A percentile compares a stretch with the other conserved stretches of the same genome.
These are phyloP conservation scores for Ariopsis seemanni DNA, from an alignment of 2,113 vertebrate genomes.

Conservation along the genomic window DNA sequence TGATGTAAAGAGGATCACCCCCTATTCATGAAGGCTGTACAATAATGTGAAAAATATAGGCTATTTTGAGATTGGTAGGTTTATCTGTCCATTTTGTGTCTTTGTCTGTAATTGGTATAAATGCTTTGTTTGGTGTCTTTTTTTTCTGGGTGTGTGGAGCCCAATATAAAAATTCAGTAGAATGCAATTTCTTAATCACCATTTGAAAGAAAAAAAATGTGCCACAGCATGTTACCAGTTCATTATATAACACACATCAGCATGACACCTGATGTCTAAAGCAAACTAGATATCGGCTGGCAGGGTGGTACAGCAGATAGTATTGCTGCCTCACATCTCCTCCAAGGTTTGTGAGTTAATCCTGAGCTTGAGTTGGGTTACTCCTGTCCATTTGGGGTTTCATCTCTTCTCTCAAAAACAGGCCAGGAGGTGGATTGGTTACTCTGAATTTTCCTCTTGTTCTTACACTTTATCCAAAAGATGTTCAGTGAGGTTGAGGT, in stretches of 20 bases:
- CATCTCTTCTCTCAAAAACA: neutral
- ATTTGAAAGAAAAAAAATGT: neutral
- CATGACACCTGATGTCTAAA: neutral
- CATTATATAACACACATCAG: neutral
- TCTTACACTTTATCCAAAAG: neutral
- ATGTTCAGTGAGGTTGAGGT: neutral
- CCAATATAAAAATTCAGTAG: neutral
- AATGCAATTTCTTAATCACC: neutral
- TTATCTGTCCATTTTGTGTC: neutral
- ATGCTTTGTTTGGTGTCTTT: neutral
- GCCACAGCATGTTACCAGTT: neutral
- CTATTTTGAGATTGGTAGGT: neutral
- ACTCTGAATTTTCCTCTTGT: neutral
- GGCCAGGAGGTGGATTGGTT: neutral
- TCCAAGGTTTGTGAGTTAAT: neutral
- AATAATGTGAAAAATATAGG: neutral
- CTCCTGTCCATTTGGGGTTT: neutral
- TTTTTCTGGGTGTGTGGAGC: neutral
- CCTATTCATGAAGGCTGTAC: neutral
- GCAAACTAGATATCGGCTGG: neutral
- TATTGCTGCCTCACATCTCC: neutral
- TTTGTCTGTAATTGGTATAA: neutral
- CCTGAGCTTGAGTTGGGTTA: neutral
- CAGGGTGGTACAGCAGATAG: neutral
- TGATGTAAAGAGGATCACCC: neutral